Evolutionary conservation across 2,797 vertebrate species (phyloP).

Genomic region (Enteromius treurensis): DNA sequence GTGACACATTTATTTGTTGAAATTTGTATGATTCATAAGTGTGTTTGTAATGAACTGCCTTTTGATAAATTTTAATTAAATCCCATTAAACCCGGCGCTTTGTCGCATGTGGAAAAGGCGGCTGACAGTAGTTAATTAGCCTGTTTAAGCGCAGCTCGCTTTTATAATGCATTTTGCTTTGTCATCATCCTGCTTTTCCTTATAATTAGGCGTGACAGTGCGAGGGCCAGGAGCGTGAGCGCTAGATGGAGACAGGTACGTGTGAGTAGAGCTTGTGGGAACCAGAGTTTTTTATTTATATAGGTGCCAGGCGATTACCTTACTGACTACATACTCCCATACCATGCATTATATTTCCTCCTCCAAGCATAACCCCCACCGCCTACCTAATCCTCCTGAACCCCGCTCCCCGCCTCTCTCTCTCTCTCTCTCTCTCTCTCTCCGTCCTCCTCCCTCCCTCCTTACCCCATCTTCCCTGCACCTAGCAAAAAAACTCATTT

Average conservation of each 20-base stretch:
- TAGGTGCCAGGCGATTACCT: conserved; percentile 66
- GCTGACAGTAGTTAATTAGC: conserved; percentile 55
- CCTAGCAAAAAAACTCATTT: conserved; percentile 74
- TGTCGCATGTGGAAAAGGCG: conserved; percentile 48
- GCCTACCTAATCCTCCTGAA: conserved; percentile 73
- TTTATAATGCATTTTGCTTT: conserved; percentile 55
- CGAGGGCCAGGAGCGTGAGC: conserved; percentile 71
- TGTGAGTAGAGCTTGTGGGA: not conserved
- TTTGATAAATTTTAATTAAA: conserved; percentile 57
- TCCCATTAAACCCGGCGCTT: conserved; percentile 51
- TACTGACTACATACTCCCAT: conserved; percentile 74
- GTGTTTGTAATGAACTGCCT: conserved; percentile 55
- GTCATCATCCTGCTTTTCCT: conserved; percentile 51
- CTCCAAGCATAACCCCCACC: conserved; percentile 78
- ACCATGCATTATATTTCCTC: conserved; percentile 78
- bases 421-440: conserved; percentile 1
- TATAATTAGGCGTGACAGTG: conserved; percentile 79
- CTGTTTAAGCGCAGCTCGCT: conserved; percentile 54
- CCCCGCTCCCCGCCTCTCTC: conserved; percentile 50
- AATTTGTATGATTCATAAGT: conserved; percentile 54
- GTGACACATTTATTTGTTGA: conserved; percentile 50
- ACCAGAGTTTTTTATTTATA: not conserved
- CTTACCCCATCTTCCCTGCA: conserved; percentile 1
- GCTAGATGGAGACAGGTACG: conserved; percentile 64
- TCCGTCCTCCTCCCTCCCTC: conserved; percentile 48